A percentile compares a stretch with the other conserved stretches of the same genome.
phyloP scores from a whole-genome alignment of 2,888 invertebrate species.

The Trissonchulus latispiculum region DNA sequence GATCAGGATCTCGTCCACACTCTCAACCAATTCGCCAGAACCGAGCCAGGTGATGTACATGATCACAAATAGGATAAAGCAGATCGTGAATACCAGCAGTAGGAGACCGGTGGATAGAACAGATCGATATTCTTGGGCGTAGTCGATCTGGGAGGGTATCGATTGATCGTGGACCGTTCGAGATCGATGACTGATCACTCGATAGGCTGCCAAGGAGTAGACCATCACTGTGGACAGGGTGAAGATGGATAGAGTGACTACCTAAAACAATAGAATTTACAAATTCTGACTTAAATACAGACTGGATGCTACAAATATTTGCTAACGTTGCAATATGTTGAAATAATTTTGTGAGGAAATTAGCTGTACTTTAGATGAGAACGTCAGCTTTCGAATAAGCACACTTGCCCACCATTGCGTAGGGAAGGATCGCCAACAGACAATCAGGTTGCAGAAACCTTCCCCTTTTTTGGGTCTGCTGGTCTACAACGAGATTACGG shows the following conservation, averaged over 20 bases:
- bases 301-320: too few species aligned
- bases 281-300: too few species aligned
- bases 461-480: too few species aligned
- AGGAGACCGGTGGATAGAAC: neutral
- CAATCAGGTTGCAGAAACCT: too few species aligned
- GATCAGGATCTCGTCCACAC: slow-evolving; percentile 14
- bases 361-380: too few species aligned
- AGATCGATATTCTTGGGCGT: neutral
- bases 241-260: neutral
- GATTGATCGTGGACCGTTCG: neutral
- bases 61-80: neutral
- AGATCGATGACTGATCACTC: neutral
- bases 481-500: too few species aligned
- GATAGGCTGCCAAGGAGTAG: neutral
- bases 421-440: too few species aligned
- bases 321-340: too few species aligned
- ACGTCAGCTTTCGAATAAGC: too few species aligned
- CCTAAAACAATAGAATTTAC: neutral
- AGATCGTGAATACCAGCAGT: neutral
- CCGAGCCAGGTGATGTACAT: slow-evolving; percentile 9
- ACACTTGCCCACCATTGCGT: too few species aligned
- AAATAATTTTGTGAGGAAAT: too few species aligned
- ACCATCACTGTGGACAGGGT: neutral
- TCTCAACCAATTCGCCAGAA: neutral
- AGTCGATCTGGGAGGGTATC: neutral